phyloP scores from a whole-genome alignment of 2,888 invertebrate genomes.

The Cephus nigrinus region DNA sequence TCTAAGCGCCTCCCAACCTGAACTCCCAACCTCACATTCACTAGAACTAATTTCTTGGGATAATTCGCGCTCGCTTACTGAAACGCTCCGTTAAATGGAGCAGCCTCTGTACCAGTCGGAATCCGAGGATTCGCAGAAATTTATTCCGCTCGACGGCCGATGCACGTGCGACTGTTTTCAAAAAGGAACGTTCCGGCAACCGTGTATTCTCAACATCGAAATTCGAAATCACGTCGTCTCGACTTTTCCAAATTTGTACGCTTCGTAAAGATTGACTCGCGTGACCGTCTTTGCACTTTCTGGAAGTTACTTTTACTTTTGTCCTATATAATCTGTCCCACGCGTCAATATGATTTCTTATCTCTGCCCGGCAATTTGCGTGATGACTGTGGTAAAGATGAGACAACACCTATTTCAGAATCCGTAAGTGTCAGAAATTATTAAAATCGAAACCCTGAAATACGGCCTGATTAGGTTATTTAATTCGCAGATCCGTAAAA shows the following conservation, averaged over 20 bases:
- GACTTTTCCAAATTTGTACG: neutral
- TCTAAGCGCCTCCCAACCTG: slow-evolving; percentile 31
- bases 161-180: neutral
- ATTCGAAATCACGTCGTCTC: neutral
- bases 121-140: neutral
- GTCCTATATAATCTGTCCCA: neutral
- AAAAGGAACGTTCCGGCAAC: neutral
- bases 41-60: slow-evolving; percentile 54
- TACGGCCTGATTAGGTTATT: neutral
- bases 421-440: neutral
- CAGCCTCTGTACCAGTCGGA: slow-evolving; percentile 12
- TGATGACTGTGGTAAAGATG: neutral
- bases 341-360: neutral
- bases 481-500: neutral
- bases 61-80: slow-evolving; percentile 37
- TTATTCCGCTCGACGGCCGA: no score
- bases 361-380: neutral
- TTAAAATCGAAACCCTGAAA: neutral
- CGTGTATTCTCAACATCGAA: neutral
- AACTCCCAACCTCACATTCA: slow-evolving; percentile 52
- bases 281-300: no score
- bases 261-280: neutral
- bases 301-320: neutral
- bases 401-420: neutral
- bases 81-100: slow-evolving; percentile 36